A percentile compares a stretch with the other conserved stretches of the same genome.
phyloP scores from a whole-genome alignment of 2,888 invertebrate species.

The Sinopyrophorus schimmeli region DNA sequence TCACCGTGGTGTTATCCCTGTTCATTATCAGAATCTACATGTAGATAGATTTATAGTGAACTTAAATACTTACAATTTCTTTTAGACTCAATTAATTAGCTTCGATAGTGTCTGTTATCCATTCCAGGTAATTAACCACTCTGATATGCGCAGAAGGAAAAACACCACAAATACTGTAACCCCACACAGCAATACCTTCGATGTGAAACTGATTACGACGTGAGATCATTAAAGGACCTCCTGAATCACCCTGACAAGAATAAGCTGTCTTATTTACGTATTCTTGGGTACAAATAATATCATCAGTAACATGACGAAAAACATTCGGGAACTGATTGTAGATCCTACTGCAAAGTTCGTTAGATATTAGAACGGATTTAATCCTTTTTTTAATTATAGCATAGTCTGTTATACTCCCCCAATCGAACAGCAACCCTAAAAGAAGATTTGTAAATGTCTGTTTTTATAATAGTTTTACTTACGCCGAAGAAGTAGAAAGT shows the following conservation, averaged over 20 bases:
- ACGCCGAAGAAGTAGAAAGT: background rate
- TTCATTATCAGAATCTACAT: too few relatives aligned
- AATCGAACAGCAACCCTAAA: too few relatives aligned
- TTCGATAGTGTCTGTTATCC: constrained; percentile 1
- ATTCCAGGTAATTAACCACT: constrained; percentile 6
- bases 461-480: too few relatives aligned
- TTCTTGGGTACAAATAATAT: constrained; percentile 6
- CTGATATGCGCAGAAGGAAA: constrained; percentile 3
- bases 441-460: too few relatives aligned
- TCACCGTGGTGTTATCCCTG: too few relatives aligned
- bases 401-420: constrained; percentile 1
- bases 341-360: background rate
- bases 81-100: too few relatives aligned
- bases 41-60: too few relatives aligned
- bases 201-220: constrained; percentile 8
- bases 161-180: background rate
- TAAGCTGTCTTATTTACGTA: background rate
- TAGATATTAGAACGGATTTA: background rate
- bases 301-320: background rate
- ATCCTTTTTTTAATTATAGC: constrained; percentile 6
- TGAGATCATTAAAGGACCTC: constrained; percentile 9
- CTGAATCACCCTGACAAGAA: constrained; percentile 7
- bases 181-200: constrained; percentile 7
- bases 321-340: background rate
- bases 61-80: too few relatives aligned